Evolutionary conservation across 2,797 vertebrate species (phyloP).

Genomic region (Cephalopachus bancanus): DNA sequence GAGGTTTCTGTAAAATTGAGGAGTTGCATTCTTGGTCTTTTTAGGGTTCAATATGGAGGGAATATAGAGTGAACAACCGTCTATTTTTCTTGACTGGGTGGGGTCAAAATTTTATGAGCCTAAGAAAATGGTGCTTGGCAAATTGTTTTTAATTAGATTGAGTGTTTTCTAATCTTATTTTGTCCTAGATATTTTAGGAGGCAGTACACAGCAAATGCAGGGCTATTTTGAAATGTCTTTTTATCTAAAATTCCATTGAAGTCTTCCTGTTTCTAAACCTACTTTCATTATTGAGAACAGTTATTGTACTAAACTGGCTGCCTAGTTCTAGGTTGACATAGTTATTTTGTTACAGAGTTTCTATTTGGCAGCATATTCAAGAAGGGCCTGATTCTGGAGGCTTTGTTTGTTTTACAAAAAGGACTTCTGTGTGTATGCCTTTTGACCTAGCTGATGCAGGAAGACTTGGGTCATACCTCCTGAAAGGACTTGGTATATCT

Average conservation of each 20-base stretch:
- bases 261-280: slow-evolving; percentile 36
- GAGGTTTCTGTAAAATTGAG: slow-evolving; percentile 40
- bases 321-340: background rate
- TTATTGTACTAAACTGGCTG: slow-evolving; percentile 5
- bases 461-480: background rate
- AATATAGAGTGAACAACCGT: background rate
- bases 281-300: slow-evolving; percentile 29
- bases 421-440: background rate
- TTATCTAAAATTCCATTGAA: slow-evolving; percentile 15
- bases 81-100: slow-evolving; percentile 1
- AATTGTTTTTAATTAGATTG: slow-evolving; percentile 54
- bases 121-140: slow-evolving; percentile 20
- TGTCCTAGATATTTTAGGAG: background rate
- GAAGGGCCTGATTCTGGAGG: background rate
- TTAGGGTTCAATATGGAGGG: background rate
- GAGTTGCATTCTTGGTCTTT: background rate
- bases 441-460: background rate
- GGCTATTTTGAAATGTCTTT: background rate
- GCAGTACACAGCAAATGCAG: background rate
- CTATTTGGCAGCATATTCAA: background rate
- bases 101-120: background rate
- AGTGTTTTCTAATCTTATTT: slow-evolving; percentile 50
- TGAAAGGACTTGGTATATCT: background rate
- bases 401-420: background rate
- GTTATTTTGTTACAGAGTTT: slow-evolving; percentile 33